A percentile compares a stretch with the other conserved stretches of the same genome.
phyloP scores from a whole-genome alignment of 64 coral and sea anemone species.

The Catalaphyllia jardinei region DNA sequence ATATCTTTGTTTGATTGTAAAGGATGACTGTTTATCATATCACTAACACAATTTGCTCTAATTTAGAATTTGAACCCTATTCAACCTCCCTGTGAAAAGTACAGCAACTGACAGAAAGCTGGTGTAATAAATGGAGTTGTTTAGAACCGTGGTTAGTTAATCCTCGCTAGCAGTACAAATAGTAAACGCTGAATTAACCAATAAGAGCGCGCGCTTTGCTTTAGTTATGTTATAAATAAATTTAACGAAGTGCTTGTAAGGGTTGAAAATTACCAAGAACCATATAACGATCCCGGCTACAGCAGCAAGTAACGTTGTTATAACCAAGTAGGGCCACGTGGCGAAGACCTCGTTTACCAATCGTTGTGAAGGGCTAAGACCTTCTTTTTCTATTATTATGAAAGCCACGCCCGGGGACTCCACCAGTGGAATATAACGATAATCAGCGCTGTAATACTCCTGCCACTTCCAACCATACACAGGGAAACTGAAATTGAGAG shows the following conservation, averaged over 20 bases:
- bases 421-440: slow-evolving; percentile 65
- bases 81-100: no score
- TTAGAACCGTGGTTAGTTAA: no score
- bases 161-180: no score
- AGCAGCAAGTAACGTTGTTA: slow-evolving; percentile 39
- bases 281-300: slow-evolving; percentile 71
- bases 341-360: slow-evolving; percentile 32
- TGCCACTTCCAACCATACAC: slow-evolving; percentile 77
- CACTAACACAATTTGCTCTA: no score
- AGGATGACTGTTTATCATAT: no score
- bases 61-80: no score
- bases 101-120: no score
- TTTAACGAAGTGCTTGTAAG: not conserved
- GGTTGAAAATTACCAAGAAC: slow-evolving; percentile 57
- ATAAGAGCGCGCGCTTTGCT: no score
- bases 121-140: no score
- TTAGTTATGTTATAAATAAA: no score
- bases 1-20: no score
- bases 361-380: not conserved
- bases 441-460: slow-evolving; percentile 9
- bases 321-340: slow-evolving; percentile 42
- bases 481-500: slow-evolving; percentile 43
- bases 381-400: slow-evolving; percentile 29
- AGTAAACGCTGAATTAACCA: no score
- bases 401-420: slow-evolving; percentile 79